Evolutionary conservation across 2,888 invertebrate species (phyloP).

Genomic region (Leuctra nigra): DNA sequence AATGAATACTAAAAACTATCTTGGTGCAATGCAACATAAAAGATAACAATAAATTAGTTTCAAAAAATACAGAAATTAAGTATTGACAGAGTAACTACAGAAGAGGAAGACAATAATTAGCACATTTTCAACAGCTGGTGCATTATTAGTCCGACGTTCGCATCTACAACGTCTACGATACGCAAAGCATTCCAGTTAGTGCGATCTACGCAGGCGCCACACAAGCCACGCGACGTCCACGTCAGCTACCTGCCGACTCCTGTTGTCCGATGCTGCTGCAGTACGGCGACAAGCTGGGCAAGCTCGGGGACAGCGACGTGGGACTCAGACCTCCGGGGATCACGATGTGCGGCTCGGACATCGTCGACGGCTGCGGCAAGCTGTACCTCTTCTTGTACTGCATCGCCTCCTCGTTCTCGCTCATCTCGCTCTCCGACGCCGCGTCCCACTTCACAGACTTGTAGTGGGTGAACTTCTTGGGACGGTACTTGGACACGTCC

Average conservation of each 20-base stretch:
- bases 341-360: constrained; percentile 29
- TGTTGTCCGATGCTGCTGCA: constrained; percentile 35
- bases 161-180: no score
- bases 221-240: no score
- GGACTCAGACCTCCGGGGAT: constrained; percentile 34
- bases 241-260: constrained; percentile 33
- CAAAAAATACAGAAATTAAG: no score
- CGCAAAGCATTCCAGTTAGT: no score
- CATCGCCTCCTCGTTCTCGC: constrained; percentile 45
- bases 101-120: no score
- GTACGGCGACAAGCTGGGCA: constrained; percentile 51
- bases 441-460: constrained; percentile 55
- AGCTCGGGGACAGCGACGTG: constrained; percentile 52
- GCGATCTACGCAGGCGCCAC: no score
- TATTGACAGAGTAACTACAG: no score
- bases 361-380: constrained; percentile 37
- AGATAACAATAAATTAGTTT: no score
- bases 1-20: no score
- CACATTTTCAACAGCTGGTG: no score
- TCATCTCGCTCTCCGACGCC: constrained; percentile 56
- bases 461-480: constrained; percentile 40
- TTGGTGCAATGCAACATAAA: no score
- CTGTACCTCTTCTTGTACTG: constrained; percentile 40
- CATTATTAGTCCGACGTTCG: no score
- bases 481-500: constrained; percentile 36